These are phyloP conservation scores for Allobates femoralis DNA, from an alignment of 2,797 vertebrate genomes.

Conservation along the genomic window DNA sequence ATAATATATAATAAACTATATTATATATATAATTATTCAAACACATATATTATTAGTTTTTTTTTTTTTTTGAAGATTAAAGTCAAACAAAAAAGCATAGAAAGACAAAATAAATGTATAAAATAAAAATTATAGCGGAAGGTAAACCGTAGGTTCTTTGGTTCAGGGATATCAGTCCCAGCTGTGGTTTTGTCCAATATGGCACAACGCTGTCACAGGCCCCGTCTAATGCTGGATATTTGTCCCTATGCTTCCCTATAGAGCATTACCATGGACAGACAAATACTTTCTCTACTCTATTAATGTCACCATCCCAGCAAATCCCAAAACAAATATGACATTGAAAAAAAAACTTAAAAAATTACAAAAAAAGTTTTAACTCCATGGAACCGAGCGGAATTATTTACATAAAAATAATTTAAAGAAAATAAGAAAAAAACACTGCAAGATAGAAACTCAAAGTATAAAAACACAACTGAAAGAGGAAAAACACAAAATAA, in stretches of 20 bases:
- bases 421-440: background rate
- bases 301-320: too few relatives aligned
- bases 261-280: background rate
- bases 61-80: background rate
- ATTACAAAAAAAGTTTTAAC: background rate
- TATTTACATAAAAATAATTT: background rate
- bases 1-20: too few relatives aligned
- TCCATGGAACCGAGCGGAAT: background rate
- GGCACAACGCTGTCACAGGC: background rate
- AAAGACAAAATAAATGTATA: background rate
- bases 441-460: background rate
- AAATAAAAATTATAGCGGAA: background rate
- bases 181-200: background rate
- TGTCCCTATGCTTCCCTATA: background rate
- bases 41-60: background rate
- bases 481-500: background rate
- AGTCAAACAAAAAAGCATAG: too few relatives aligned
- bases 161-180: background rate
- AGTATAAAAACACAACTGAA: background rate
- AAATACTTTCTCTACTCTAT: background rate
- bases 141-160: background rate
- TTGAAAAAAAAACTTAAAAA: background rate
- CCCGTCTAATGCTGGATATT: constrained; percentile 10
- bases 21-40: too few relatives aligned
- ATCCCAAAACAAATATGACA: too few relatives aligned